Conservation (phyloP, 1,140 invertebrate genomes). For the Gerris buenoi region DNA sequence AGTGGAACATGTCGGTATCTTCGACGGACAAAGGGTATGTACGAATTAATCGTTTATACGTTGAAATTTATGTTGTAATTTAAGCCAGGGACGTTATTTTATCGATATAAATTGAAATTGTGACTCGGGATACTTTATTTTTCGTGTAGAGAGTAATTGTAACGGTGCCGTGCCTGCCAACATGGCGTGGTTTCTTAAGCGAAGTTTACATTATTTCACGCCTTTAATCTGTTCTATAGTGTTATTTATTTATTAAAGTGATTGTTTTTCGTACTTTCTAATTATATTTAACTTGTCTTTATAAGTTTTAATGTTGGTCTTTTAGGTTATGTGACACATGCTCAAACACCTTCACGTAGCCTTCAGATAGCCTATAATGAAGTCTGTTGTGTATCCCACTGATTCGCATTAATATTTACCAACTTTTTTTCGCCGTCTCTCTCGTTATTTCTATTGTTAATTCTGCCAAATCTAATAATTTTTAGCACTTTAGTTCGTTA, state of each 20-base stretch:
- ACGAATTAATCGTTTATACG: constrained; percentile 12
- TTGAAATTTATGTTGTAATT: background rate
- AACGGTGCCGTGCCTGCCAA: constrained; percentile 11
- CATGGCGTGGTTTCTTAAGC: constrained; percentile 15
- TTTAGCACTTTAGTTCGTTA: too few relatives aligned
- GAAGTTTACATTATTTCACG: background rate
- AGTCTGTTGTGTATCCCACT: background rate
- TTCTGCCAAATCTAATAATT: too few relatives aligned
- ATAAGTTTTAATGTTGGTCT: too few relatives aligned
- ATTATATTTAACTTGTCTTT: too few relatives aligned
- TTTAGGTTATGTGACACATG: constrained; percentile 5
- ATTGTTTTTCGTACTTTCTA: background rate
- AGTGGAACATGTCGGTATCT: constrained; percentile 55
- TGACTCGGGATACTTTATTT: background rate
- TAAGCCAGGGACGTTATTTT: background rate
- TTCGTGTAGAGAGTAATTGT: background rate
- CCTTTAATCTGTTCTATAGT: background rate
- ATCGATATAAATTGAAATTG: background rate
- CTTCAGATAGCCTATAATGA: background rate
- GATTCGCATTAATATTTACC: background rate
- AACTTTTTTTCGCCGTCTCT: background rate
- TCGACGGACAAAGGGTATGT: constrained; percentile 56
- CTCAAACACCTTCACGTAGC: background rate
- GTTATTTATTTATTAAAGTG: background rate
- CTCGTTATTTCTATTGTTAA: too few relatives aligned